Conservation (phyloP, 2,113 vertebrate genomes). For the Anolis carolinensis region DNA sequence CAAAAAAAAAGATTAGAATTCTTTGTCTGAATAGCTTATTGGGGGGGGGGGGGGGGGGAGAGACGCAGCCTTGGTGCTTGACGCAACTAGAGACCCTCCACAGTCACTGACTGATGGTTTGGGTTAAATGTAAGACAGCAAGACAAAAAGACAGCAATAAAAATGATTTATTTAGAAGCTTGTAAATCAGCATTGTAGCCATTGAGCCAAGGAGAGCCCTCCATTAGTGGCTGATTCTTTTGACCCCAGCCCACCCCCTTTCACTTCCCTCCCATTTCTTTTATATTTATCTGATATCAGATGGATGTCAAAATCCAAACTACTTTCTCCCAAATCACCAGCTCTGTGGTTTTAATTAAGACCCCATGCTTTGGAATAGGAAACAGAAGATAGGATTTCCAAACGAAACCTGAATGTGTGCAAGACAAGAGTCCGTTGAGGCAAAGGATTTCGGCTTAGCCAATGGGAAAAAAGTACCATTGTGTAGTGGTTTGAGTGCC, state of each 20-base stretch:
- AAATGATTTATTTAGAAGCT: slow-evolving; percentile 38
- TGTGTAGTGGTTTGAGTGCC: too few relatives aligned
- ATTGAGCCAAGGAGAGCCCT: not conserved
- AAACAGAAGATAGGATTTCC: not conserved
- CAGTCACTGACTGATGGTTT: slow-evolving; percentile 22
- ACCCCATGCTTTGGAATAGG: not conserved
- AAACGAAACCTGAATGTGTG: not conserved
- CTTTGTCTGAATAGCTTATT: not conserved
- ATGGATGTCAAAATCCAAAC: slow-evolving; percentile 26
- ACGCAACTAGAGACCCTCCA: slow-evolving; percentile 10
- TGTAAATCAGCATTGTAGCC: slow-evolving; percentile 25
- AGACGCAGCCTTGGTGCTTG: not conserved
- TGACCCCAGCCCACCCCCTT: not conserved
- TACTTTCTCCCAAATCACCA: slow-evolving; percentile 5
- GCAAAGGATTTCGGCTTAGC: not conserved
- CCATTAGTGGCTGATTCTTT: slow-evolving; percentile 20
- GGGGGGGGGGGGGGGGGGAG: not conserved
- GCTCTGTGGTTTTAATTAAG: not conserved
- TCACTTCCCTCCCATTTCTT: not conserved
- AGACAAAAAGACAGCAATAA: slow-evolving; percentile 37
- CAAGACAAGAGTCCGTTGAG: not conserved
- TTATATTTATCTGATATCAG: slow-evolving; percentile 33
- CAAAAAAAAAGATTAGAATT: not conserved
- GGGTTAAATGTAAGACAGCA: slow-evolving; percentile 29
- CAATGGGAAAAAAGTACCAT: not conserved